These are phyloP conservation scores for Drosophila nikananu DNA, from an alignment of 1,140 invertebrate species.

Conservation along the genomic window DNA sequence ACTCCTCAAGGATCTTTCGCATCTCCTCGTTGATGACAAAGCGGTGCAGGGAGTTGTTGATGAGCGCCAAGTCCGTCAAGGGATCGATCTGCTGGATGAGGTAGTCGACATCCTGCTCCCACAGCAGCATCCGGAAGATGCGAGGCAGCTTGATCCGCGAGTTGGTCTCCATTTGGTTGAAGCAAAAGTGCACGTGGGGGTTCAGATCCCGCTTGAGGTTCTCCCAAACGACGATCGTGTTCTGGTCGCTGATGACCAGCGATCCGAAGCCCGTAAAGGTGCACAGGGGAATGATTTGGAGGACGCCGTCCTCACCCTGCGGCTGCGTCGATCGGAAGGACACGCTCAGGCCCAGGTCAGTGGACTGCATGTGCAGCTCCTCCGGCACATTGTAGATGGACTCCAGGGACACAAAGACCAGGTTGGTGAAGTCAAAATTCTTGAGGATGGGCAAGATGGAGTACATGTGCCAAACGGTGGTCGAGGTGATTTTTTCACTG, in stretches of 20 bases:
- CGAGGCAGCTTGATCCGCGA: slow-evolving; percentile 45
- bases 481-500: slow-evolving; percentile 43
- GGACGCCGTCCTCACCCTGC: not conserved
- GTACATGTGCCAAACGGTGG: slow-evolving; percentile 74
- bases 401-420: slow-evolving; percentile 67
- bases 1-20: slow-evolving; percentile 53
- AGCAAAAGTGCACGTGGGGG: slow-evolving; percentile 2
- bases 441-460: slow-evolving; percentile 72
- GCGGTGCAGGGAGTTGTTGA: slow-evolving; percentile 74
- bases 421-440: slow-evolving; percentile 59
- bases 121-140: slow-evolving; percentile 52
- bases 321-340: slow-evolving; percentile 44
- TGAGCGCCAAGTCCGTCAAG: slow-evolving; percentile 48
- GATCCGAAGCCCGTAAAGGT: slow-evolving; percentile 53
- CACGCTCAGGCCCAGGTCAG: slow-evolving; percentile 50
- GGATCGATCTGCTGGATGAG: slow-evolving; percentile 34
- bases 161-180: slow-evolving; percentile 58
- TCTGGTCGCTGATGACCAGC: slow-evolving; percentile 62
- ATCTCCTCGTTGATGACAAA: slow-evolving; percentile 62
- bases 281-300: slow-evolving; percentile 43
- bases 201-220: slow-evolving; percentile 58
- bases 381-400: slow-evolving; percentile 66
- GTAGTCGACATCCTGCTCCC: slow-evolving; percentile 41
- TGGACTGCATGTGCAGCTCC: slow-evolving; percentile 28
- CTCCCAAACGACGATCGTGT: slow-evolving; percentile 63